Conservation (phyloP, 1,140 invertebrate genomes). For the Aradophagus sp. region DNA sequence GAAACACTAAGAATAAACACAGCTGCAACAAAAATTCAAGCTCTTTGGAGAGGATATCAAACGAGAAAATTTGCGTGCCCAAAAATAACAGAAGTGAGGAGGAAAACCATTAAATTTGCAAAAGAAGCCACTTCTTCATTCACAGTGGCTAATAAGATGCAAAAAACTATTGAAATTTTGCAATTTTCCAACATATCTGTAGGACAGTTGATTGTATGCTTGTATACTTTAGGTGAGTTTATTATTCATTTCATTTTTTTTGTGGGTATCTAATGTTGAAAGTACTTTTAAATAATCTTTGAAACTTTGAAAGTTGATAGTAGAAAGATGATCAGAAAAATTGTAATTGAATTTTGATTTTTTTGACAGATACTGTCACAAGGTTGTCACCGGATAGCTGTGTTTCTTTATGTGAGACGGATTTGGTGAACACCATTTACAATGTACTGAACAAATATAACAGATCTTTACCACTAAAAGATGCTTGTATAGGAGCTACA, state of each 20-base stretch:
- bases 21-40: slow-evolving; percentile 80
- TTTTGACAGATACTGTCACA: slow-evolving; percentile 64
- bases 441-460: slow-evolving; percentile 61
- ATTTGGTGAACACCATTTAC: slow-evolving; percentile 63
- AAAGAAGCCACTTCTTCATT: slow-evolving; percentile 64
- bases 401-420: slow-evolving; percentile 58
- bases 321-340: no score
- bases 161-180: slow-evolving; percentile 56
- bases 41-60: slow-evolving; percentile 79
- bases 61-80: slow-evolving; percentile 67
- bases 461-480: slow-evolving; percentile 68
- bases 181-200: slow-evolving; percentile 47
- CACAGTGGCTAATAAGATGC: slow-evolving; percentile 56
- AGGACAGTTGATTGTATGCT: slow-evolving; percentile 61
- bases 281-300: slow-evolving; percentile 3
- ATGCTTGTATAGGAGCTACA: slow-evolving; percentile 61
- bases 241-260: no score
- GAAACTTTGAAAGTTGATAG: no score
- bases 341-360: slow-evolving; percentile 6
- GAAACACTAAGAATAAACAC: not conserved
- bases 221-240: slow-evolving; percentile 61
- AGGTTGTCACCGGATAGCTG: slow-evolving; percentile 63
- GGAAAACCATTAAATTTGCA: slow-evolving; percentile 72
- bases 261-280: not conserved
- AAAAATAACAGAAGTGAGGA: slow-evolving; percentile 69